A percentile compares a stretch with the other conserved stretches of the same genome.
Evolutionary conservation across 2,888 invertebrate species (phyloP).

Genomic region (Loripinus fragilis): DNA sequence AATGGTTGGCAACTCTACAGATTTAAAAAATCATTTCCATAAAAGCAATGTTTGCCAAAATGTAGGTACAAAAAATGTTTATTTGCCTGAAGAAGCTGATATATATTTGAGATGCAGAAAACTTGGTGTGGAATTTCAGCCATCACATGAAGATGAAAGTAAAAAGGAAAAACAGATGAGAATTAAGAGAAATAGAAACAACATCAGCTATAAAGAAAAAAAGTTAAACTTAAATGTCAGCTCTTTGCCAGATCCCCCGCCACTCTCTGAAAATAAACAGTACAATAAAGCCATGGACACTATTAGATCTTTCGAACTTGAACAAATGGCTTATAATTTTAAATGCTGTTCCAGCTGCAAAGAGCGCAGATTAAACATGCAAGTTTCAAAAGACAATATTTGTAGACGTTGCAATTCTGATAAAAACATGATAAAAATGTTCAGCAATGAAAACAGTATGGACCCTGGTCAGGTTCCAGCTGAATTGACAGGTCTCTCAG

Average conservation of each 20-base stretch:
- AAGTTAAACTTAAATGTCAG: neutral
- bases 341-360: constrained; percentile 34
- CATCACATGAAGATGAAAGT: neutral
- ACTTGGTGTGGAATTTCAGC: constrained; percentile 2
- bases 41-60: too few relatives aligned
- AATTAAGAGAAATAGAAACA: neutral
- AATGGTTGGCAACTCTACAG: too few relatives aligned
- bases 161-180: too few relatives aligned
- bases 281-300: constrained; percentile 42
- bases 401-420: constrained; percentile 32
- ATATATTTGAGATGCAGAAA: constrained; percentile 22
- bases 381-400: constrained; percentile 28
- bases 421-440: constrained; percentile 41
- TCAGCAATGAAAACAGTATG: constrained; percentile 46
- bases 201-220: neutral
- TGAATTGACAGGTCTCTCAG: constrained; percentile 26
- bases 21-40: too few relatives aligned
- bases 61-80: too few relatives aligned
- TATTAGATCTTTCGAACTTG: constrained; percentile 45
- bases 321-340: constrained; percentile 50
- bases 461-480: constrained; percentile 39
- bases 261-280: constrained; percentile 23
- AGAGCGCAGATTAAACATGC: constrained; percentile 35
- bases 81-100: too few relatives aligned
- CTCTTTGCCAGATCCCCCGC: constrained; percentile 26